Evolutionary conservation across 2,888 invertebrate species (phyloP).

Genomic region (Thysanoteuthis rhombus): DNA sequence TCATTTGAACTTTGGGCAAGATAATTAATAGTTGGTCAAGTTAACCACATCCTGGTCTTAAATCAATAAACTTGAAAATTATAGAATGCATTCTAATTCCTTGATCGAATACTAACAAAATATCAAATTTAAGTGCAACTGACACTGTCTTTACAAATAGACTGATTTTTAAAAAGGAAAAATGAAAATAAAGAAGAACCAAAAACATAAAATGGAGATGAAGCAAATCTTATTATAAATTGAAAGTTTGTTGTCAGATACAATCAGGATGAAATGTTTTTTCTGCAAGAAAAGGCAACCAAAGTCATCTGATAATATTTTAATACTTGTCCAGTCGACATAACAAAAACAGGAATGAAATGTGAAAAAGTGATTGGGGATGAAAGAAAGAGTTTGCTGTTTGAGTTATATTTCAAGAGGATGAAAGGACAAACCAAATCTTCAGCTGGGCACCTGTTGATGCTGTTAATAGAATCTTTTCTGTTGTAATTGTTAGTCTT

Average conservation of each 20-base stretch:
- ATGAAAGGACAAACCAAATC: not conserved
- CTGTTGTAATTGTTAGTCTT: not conserved
- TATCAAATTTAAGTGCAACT: slow-evolving; percentile 12
- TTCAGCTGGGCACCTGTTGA: not conserved
- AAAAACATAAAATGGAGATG: not conserved
- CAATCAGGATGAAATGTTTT: not conserved
- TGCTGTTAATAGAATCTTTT: not conserved
- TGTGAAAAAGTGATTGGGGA: not conserved
- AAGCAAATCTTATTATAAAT: not conserved
- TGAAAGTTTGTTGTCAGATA: not conserved
- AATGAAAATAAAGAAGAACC: no score
- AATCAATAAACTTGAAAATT: not conserved
- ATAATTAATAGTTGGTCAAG: not conserved
- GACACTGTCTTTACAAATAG: not conserved
- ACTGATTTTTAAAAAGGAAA: not conserved
- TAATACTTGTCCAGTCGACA: not conserved
- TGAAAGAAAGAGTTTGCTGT: not conserved
- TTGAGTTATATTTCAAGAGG: not conserved
- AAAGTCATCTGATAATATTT: not conserved
- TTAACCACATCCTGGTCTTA: not conserved
- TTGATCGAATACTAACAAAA: not conserved
- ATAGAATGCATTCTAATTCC: not conserved
- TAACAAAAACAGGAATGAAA: not conserved
- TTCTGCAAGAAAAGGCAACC: not conserved
- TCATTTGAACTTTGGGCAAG: not conserved